Evolutionary conservation across 1,140 invertebrate genomes (phyloP).

Genomic region (Drosophila erecta): DNA sequence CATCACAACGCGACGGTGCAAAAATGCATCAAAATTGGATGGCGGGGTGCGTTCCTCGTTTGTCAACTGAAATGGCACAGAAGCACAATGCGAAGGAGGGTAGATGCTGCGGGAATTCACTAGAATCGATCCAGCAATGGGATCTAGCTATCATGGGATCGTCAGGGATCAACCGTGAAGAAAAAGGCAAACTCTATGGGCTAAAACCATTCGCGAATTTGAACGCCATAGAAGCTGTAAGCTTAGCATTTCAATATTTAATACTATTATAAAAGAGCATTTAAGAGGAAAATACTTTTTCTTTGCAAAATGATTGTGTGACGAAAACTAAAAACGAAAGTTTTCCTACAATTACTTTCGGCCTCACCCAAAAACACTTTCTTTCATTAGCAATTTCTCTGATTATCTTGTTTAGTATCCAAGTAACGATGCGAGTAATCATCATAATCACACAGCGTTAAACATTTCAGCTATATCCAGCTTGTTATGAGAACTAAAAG

Average conservation of each 20-base stretch:
- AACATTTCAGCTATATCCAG: neutral
- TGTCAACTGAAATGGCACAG: conserved; percentile 56
- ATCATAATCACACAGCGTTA: neutral
- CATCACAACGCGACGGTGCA: conserved; percentile 23
- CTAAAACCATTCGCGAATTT: neutral
- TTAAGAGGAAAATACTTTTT: too few species aligned
- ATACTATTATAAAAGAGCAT: too few species aligned
- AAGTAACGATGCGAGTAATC: neutral
- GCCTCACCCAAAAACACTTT: neutral
- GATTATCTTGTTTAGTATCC: neutral
- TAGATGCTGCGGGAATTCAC: neutral
- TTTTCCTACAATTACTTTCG: neutral
- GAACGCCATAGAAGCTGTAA: neutral
- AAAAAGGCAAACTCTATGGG: neutral
- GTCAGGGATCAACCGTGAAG: neutral
- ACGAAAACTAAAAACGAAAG: neutral
- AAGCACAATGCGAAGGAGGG: conserved; percentile 15
- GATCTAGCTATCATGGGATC: neutral
- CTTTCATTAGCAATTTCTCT: neutral
- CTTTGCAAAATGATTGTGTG: too few species aligned
- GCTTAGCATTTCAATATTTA: too few species aligned
- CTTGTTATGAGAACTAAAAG: conserved; percentile 1
- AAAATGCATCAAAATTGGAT: neutral
- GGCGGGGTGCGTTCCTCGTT: conserved; percentile 20
- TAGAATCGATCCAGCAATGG: neutral